A percentile compares a stretch with the other conserved stretches of the same genome.
Conservation (phyloP, 2,888 invertebrate species). For the Erebia aethiops region DNA sequence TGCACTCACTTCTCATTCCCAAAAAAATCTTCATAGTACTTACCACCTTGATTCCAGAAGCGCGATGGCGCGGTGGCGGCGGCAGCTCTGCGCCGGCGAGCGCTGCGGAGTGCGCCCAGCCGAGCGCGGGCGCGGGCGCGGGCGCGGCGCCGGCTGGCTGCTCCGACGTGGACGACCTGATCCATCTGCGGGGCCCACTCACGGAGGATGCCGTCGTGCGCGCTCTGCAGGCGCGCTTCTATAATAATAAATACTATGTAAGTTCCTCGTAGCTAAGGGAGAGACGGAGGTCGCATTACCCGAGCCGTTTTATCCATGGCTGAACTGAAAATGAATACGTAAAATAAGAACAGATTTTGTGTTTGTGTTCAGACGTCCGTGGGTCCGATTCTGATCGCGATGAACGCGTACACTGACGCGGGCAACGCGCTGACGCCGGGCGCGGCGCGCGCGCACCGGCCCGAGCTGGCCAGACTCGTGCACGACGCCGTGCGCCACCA, state of each 20-base stretch:
- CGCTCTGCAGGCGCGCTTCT: conserved; percentile 94
- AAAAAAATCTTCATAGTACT: neutral
- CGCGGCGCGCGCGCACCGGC: conserved; percentile 88
- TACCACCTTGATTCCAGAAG: conserved; percentile 49
- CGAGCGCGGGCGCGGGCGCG: conserved; percentile 21
- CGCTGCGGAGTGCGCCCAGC: neutral
- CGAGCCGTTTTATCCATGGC: too few relatives aligned
- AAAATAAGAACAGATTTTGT: neutral
- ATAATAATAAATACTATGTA: conserved; percentile 93
- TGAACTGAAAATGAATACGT: neutral
- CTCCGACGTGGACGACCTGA: conserved; percentile 92
- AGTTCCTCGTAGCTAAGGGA: conserved; percentile 67
- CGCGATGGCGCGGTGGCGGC: conserved; percentile 52
- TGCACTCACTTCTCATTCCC: too few relatives aligned
- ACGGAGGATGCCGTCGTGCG: conserved; percentile 97
- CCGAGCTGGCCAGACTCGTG: conserved; percentile 94
- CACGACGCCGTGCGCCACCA: conserved; percentile 96
- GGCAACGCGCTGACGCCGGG: conserved; percentile 94
- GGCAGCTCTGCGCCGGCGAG: conserved; percentile 39
- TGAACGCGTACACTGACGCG: conserved; percentile 94
- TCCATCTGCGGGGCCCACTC: conserved; percentile 95
- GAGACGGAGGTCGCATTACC: neutral
- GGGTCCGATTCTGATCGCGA: conserved; percentile 94
- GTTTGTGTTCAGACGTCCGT: conserved; percentile 89
- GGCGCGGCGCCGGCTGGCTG: conserved; percentile 44